Base-by-base conservation (phyloP, 1,140 invertebrate genomes). In the Drosophila equinoxialis region DNA sequence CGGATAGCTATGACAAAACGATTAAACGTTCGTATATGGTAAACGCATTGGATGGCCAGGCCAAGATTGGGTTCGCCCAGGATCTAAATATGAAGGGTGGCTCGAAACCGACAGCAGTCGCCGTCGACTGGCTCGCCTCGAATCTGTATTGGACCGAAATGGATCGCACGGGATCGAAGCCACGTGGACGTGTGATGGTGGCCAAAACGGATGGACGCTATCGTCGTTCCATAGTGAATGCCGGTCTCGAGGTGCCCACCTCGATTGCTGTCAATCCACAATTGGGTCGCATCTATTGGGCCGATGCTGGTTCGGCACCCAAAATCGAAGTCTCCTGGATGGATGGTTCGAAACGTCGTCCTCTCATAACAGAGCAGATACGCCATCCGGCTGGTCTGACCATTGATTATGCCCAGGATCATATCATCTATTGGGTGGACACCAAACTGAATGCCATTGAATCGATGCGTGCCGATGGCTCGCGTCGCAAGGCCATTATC, bases 111-210 rank as follows among this genome's bases (percentile, higher is more conserved):
- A 97, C 96, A 0, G 95, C 96, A 7, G 91, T 99, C 0, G 96
- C 97, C 1, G 94, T 99, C 0, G 98, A 99, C 91, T 99, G 98
- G 96, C 94, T 98, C 13, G 96, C 95, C 6, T 96, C 96, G 59
- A 99, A 99, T 93, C 93, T 99, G 0, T 99, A 98, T 90, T 99
- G 98, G 98, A 97, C 97, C 0, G 98, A 99, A 91, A 94, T 95
- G 0, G 97, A 98, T 80, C 90, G 95, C 17, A 95, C 95, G 1
- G 95, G 95, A 0, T 94, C 95, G 0, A 96, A 96, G 86, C 94
- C 95, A 0, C 93, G 94, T 45, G 96, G 97, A 11, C 93, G 95
- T 64, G 95, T 99, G 2, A 96, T 98, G 93, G 97, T 98, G 0
- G 95, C 97, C 1, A 96, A 96, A 87, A 95, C 96, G 1, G 98